A percentile compares a stretch with the other conserved stretches of the same genome.
Evolutionary conservation across 2,888 invertebrate genomes (phyloP).

Genomic region (Hypomecis punctinalis): DNA sequence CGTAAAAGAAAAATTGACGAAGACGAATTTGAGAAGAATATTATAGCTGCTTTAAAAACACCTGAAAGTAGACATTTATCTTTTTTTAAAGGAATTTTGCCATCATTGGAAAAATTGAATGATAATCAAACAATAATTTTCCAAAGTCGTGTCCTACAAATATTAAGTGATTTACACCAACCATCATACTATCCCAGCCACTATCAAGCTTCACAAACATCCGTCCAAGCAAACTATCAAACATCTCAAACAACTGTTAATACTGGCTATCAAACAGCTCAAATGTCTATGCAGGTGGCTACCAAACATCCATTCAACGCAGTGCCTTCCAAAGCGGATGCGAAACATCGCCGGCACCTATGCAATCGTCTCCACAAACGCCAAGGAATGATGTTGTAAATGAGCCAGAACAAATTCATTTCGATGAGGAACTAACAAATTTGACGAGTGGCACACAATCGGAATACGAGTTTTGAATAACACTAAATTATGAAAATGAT

Average conservation of each 20-base stretch:
- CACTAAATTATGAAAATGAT: constrained; percentile 17
- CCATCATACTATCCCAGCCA: constrained; percentile 21
- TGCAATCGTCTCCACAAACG: constrained; percentile 29
- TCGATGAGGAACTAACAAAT: constrained; percentile 28
- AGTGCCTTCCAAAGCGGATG: constrained; percentile 26
- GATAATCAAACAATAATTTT: constrained; percentile 17
- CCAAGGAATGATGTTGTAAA: constrained; percentile 27
- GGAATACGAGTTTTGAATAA: constrained; percentile 20
- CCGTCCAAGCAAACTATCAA: constrained; percentile 12
- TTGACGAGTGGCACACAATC: constrained; percentile 16
- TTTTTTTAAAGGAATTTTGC: constrained; percentile 18
- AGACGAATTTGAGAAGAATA: constrained; percentile 13
- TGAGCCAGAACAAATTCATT: constrained; percentile 27
- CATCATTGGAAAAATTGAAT: constrained; percentile 19
- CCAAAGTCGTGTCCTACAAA: constrained; percentile 18
- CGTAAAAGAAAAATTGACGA: constrained; percentile 18
- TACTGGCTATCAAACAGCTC: constrained; percentile 14
- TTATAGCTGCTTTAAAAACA: constrained; percentile 11
- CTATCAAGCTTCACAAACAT: constrained; percentile 17
- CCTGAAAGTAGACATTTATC: constrained; percentile 19
- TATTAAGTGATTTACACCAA: constrained; percentile 21
- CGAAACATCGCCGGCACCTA: constrained; percentile 26
- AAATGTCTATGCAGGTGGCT: constrained; percentile 12
- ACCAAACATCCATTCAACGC: constrained; percentile 11
- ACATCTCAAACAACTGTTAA: constrained; percentile 14